These are phyloP conservation scores for Chiridota heheva DNA, from an alignment of 35 echinoderm and acorn worm genomes.

Conservation along the genomic window DNA sequence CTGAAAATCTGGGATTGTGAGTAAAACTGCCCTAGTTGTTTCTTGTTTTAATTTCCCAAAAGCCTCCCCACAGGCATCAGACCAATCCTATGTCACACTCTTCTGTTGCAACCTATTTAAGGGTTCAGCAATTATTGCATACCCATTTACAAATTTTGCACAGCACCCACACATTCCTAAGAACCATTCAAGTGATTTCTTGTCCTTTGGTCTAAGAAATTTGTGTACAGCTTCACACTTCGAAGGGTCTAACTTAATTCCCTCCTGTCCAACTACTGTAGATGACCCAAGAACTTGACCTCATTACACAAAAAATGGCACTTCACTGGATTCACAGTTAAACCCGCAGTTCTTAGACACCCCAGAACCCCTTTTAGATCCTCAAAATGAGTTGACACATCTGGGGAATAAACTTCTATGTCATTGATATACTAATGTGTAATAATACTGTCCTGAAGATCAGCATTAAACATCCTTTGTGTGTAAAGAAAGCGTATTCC, in stretches of 20 bases:
- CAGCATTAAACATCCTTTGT: not conserved
- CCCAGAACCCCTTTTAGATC: not conserved
- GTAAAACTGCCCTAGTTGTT: not conserved
- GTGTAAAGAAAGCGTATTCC: not conserved
- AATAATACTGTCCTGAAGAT: not conserved
- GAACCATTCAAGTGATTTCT: slow-evolving; percentile 26
- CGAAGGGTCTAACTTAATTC: not conserved
- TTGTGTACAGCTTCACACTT: not conserved
- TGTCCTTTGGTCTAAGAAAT: not conserved
- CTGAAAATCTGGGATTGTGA: not conserved
- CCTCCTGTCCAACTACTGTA: not conserved
- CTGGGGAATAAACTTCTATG: not conserved
- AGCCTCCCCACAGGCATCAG: not conserved
- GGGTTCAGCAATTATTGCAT: not conserved
- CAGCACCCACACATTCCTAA: slow-evolving; percentile 13
- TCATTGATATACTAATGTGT: slow-evolving; percentile 26
- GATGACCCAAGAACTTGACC: slow-evolving; percentile 15
- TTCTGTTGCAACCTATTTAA: not conserved
- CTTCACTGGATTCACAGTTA: slow-evolving; percentile 22
- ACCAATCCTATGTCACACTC: not conserved
- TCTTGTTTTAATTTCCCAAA: not conserved
- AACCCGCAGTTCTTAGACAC: not conserved
- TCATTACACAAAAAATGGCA: slow-evolving; percentile 11
- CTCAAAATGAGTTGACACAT: slow-evolving; percentile 10
- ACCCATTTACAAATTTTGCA: slow-evolving; percentile 12